Base-by-base conservation (phyloP, 1,140 invertebrate genomes). In the Vanessa tameamea region DNA sequence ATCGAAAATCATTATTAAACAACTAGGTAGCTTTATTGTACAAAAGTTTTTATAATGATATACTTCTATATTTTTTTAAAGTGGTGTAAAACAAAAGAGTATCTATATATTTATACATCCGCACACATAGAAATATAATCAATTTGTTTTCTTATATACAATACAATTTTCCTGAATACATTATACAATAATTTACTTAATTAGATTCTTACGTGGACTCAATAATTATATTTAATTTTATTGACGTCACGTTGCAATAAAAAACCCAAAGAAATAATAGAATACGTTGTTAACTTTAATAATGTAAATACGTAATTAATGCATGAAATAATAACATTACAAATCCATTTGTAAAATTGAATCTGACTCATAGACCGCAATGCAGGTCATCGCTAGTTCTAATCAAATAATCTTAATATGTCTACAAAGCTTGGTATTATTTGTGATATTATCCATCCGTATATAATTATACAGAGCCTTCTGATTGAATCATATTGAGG, bases 261-360 rank as follows among this genome's bases (percentile, higher is more conserved):
- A 57, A 57, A 57, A 57, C 20, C 16, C 53, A 57, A 57, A 57
- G 53, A 57, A 57, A 57, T 57, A 61, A 61, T 61, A 37, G 26
- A 61, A 61, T 37, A 61, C 23, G 13, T 31, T n/a, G 7, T 72
- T 53, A 72, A 47, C 51, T 26, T 59, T 72, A 59, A 66, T 66
- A 57, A 57, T 53, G 63, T 48, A 64, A 6, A 51, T 47, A 68
- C 65, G 72, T 51, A 74, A 69, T 74, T 66, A 69, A 65, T 71
- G 70, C 16, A 72, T 55, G 55, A 66, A 68, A 69, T 69, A 69
- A 68, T 63, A 69, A 64, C 50, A 55, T 64, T 74, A 69, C 59
- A 69, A 74, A 55, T 74, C 66, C 66, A 69, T 69, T 74, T 64
- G 72, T 64, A 13, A 69, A 69, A 74, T 74, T 74, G 48, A 74